These are phyloP conservation scores for Alentia gelatinosa DNA, from an alignment of 2,888 invertebrate genomes.

Conservation along the genomic window DNA sequence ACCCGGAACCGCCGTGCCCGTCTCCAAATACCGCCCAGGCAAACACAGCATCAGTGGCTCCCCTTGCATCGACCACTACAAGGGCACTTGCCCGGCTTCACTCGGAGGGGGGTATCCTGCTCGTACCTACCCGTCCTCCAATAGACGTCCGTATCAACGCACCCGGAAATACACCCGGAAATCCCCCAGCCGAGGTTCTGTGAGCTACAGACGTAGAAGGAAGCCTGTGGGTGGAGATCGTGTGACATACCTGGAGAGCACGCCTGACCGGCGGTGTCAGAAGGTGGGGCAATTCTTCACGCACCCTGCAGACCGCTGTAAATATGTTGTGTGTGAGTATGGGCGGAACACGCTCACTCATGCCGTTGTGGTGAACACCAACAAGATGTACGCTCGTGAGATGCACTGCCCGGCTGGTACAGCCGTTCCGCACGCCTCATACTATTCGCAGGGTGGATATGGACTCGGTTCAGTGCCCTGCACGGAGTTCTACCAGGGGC, in stretches of 20 bases:
- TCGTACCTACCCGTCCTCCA: too few species aligned
- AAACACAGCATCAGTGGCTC: background rate
- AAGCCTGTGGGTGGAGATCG: too few species aligned
- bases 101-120: background rate
- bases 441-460: background rate
- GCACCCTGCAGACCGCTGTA: background rate
- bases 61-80: background rate
- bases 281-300: background rate
- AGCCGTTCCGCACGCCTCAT: background rate
- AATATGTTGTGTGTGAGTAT: constrained; percentile 2
- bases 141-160: too few species aligned
- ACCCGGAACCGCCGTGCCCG: background rate
- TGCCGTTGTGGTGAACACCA: background rate
- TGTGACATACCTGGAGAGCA: too few species aligned
- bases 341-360: background rate
- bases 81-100: background rate
- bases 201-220: too few species aligned
- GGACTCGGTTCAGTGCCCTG: background rate
- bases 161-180: too few species aligned
- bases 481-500: background rate
- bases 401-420: constrained; percentile 7
- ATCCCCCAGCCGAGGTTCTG: too few species aligned
- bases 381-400: background rate
- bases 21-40: background rate
- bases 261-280: background rate